A percentile compares a stretch with the other conserved stretches of the same genome.
Conservation (phyloP, 2,113 vertebrate genomes). For the Solenodon paradoxus region DNA sequence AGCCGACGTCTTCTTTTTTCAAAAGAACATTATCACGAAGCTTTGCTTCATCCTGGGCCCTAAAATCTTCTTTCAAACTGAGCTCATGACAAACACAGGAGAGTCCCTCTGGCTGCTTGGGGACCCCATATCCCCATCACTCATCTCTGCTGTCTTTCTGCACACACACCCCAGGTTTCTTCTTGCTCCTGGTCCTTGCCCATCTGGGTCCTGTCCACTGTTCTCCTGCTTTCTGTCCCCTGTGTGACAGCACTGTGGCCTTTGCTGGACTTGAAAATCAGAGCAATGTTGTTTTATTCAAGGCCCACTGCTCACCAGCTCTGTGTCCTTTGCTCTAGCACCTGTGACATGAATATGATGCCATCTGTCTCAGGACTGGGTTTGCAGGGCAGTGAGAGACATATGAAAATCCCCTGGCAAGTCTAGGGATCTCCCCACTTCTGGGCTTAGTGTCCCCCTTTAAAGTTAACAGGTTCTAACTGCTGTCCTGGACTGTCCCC, state of each 20-base stretch:
- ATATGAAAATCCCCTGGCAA: not conserved
- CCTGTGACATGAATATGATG: not conserved
- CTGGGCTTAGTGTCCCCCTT: not conserved
- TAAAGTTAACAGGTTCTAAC: not conserved
- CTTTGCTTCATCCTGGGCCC: not conserved
- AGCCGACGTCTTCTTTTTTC: not conserved
- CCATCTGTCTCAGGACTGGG: not conserved
- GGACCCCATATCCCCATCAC: not conserved
- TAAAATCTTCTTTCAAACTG: not conserved
- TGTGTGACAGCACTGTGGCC: not conserved
- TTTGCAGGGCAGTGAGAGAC: not conserved
- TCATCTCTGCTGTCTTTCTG: not conserved
- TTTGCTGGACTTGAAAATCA: no score
- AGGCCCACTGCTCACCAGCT: accelerated
- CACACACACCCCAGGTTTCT: not conserved
- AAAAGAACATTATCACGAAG: not conserved
- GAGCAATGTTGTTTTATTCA: accelerated
- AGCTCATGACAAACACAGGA: accelerated
- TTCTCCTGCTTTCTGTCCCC: not conserved
- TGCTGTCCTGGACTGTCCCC: not conserved
- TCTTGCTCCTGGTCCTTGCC: not conserved
- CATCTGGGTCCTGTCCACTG: not conserved
- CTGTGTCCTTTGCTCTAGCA: no score
- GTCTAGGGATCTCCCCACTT: not conserved
- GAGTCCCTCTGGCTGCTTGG: not conserved